These are phyloP conservation scores for Drosophila seclusa DNA, from an alignment of 2,888 invertebrate species.

Conservation along the genomic window DNA sequence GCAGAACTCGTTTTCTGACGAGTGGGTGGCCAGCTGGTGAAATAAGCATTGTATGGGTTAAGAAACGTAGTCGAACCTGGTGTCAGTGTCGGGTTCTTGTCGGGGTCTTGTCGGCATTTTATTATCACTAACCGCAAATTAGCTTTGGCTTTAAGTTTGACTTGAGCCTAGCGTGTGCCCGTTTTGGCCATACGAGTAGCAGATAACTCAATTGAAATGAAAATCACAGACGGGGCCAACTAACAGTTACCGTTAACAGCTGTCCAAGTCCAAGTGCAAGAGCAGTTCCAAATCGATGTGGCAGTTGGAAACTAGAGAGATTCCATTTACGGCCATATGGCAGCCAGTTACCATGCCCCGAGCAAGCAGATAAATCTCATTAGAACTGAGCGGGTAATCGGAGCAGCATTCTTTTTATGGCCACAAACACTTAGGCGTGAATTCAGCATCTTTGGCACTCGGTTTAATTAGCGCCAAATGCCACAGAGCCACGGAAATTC, in stretches of 20 bases:
- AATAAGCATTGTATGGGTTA: conserved; percentile 32
- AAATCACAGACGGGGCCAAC: conserved; percentile 61
- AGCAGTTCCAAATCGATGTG: conserved; percentile 24
- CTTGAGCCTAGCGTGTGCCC: conserved; percentile 46
- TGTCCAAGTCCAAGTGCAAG: conserved; percentile 30
- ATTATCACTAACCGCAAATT: conserved; percentile 73
- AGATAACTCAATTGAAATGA: conserved; percentile 80
- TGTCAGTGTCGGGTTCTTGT: conserved; percentile 25
- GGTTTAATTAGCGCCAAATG: conserved; percentile 72
- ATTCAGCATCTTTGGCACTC: conserved; percentile 78
- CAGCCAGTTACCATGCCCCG: conserved; percentile 54
- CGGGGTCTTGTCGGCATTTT: conserved; percentile 54
- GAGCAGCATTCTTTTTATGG: conserved; percentile 75
- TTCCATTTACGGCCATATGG: conserved; percentile 59
- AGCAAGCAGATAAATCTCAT: conserved; percentile 44
- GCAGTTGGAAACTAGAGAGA: conserved; percentile 16
- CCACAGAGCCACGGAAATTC: conserved; percentile 60
- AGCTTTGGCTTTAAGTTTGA: conserved; percentile 35
- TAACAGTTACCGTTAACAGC: conserved; percentile 52
- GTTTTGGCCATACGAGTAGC: conserved; percentile 36
- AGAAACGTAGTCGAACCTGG: conserved; percentile 17
- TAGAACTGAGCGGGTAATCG: conserved; percentile 67
- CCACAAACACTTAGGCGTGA: conserved; percentile 80
- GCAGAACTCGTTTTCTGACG: conserved; percentile 61
- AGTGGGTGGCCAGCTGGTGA: conserved; percentile 71